phyloP scores from a whole-genome alignment of 1,140 invertebrate species.

The Protaetia brevitarsis region DNA sequence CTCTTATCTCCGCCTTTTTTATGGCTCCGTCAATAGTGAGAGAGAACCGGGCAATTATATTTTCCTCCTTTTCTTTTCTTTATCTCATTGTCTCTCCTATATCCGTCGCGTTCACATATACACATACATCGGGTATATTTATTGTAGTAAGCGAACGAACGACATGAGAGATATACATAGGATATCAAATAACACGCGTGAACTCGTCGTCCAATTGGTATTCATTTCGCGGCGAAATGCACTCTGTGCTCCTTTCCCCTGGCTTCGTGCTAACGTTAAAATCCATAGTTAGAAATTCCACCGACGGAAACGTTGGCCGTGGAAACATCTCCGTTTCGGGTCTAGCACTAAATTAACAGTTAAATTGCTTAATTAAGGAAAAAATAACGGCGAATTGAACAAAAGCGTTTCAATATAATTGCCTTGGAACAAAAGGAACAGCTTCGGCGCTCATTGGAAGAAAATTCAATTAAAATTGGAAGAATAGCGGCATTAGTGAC shows the following conservation, averaged over 20 bases:
- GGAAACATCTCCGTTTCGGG: neutral
- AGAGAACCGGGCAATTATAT: neutral
- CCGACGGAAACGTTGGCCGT: neutral
- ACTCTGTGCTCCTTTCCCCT: no score
- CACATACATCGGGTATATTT: neutral
- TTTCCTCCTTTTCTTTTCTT: neutral
- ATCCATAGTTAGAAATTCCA: no score
- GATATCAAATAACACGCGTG: conserved; percentile 2
- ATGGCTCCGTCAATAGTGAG: neutral
- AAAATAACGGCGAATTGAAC: conserved; percentile 9
- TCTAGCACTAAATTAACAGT: neutral
- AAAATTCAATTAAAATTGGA: conserved; percentile 9
- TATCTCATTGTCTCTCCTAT: neutral
- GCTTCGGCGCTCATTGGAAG: neutral
- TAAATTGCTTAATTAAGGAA: conserved; percentile 13
- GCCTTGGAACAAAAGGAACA: conserved; percentile 1
- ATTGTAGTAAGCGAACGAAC: neutral
- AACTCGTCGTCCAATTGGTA: neutral
- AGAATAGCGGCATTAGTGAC: neutral
- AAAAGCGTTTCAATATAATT: conserved; percentile 13
- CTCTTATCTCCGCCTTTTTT: neutral
- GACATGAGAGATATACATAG: neutral
- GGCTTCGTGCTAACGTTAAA: no score
- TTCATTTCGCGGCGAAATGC: neutral
- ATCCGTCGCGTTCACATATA: neutral